Base-by-base conservation (phyloP, 1,140 invertebrate species). In the Parasteatoda tepidariorum region DNA sequence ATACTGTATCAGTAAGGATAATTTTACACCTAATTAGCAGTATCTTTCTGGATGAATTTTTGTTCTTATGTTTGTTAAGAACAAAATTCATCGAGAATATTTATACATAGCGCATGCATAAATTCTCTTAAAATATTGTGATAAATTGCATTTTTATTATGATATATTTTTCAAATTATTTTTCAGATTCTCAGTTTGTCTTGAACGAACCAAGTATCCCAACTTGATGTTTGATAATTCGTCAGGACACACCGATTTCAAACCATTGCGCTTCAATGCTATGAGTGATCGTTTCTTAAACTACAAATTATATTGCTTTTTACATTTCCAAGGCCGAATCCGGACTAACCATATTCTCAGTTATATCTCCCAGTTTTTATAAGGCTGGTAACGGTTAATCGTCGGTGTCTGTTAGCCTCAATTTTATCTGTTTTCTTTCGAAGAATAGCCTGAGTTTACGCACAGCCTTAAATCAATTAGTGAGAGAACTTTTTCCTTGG, bases 251-350 rank as follows among this genome's bases (percentile, higher is more conserved):
- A 64, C 15, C 54, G 55, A 71, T 61, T 82, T 61, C 66, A 70
- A 70, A 62, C 67, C 78, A 2, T 7, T 30, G 15, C 54, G 54
- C 41, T 59, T 61, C 31, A 34, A 82, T 82, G 78, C 55, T 70
- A 82, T 82, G 78, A 82, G 78, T 64, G 24, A 82, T 13, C 55
- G 55, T 22, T 82, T 26, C 24, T 24, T 82, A 30, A 82, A 82
- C 66, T 82, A 82, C 22, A 82, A 82, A 26, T 57, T 82, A 33
- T 82, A 82, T 28, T 82, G 78, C 55, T 82, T 82, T 55, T 71
- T 82, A 30, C 66, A 70, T 31, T 82, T 82, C 24, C 57, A 70
- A 33, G 78, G 78, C n/a, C 15, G 78, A 41, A 82, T 82, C 62
- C 70, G 78, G 78, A 82, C 78, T 82, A 82, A 71, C 78, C 26